Percentiles rank a stretch among this genome's conserved stretches.
Evolutionary conservation across 2,888 invertebrate genomes (phyloP).

Genomic region (Meliscaeva auricollis): DNA sequence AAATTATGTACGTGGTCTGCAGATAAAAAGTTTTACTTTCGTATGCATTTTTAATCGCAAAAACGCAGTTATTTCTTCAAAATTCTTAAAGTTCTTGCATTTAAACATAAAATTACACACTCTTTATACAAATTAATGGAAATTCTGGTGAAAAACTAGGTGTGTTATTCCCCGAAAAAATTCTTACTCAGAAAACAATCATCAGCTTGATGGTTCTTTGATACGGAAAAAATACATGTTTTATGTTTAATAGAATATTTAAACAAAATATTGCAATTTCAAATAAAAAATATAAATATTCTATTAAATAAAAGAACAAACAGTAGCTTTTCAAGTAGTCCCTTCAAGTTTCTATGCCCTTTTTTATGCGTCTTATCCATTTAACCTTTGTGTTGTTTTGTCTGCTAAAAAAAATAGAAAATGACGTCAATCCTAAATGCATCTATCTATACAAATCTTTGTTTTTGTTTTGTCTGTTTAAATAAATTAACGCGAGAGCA

Average conservation of each 20-base stretch:
- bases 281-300: neutral
- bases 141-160: slow-evolving; percentile 51
- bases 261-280: too few species aligned
- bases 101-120: neutral
- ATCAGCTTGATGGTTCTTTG: too few species aligned
- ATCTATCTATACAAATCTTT: slow-evolving; percentile 1
- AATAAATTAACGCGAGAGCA: neutral
- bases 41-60: slow-evolving; percentile 2
- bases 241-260: too few species aligned
- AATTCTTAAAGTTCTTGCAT: neutral
- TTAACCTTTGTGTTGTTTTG: slow-evolving; percentile 44
- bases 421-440: slow-evolving; percentile 64
- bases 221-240: too few species aligned
- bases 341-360: slow-evolving; percentile 7
- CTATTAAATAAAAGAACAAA: neutral
- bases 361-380: slow-evolving; percentile 4
- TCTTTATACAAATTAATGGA: neutral
- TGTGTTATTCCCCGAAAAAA: slow-evolving; percentile 35
- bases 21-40: slow-evolving; percentile 37
- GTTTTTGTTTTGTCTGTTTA: slow-evolving; percentile 14
- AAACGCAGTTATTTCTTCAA: neutral
- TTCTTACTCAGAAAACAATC: neutral
- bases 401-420: slow-evolving; percentile 35
- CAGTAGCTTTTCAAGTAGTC: neutral
- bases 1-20: slow-evolving; percentile 57